Base-by-base conservation (phyloP, 2,888 invertebrate genomes). In the Halictus quadricinctus region DNA sequence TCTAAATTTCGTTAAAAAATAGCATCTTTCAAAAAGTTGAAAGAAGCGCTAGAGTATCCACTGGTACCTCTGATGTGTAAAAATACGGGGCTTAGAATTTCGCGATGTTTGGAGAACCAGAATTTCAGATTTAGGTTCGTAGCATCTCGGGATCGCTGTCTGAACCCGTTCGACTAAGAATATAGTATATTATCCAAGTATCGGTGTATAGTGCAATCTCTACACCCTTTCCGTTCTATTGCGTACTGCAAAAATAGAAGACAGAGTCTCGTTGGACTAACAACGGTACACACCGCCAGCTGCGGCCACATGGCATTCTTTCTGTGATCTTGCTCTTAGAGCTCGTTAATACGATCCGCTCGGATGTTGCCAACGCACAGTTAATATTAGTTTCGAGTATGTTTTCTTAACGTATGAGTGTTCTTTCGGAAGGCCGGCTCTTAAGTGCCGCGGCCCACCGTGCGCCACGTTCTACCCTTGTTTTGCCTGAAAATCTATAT, bases 351-450 rank as follows among this genome's bases (percentile, higher is more conserved):
- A 92, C 92, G 92, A 93, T 93, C 93, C 91, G 90, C 91, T 92
- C 93, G 92, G 91, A 93, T 94, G 93, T 94, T 94, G 94, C 94
- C 93, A 93, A 93, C 93, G 91, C 92, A 91, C 92, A 93, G 94
- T 94, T 94, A 94, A 94, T 94, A 94, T 94, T 94, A 94, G 94
- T 94, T 93, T 93, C 89, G 91, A 92, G 92, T 92, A 93, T 94
- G 94, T 94, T 94, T 93, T 94, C 93, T 92, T 93, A 93, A 93
- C 92, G 90, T 90, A 90, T 91, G 92, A 90, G 83, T 80, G 88
- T 88, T 87, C 89, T 81, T 86, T 80, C 81, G 72, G 72, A 74
- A 74, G 72, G 48, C 66, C 79, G 79, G 72, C 72, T 81, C 36
- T 86, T 86, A 76, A 85, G 64, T 76, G 69, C 83, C 87, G 82